Evolutionary conservation across 2,113 vertebrate genomes (phyloP), one percentile per base, ranked within the genome.

Genomic region (Saiga tatarica): DNA sequence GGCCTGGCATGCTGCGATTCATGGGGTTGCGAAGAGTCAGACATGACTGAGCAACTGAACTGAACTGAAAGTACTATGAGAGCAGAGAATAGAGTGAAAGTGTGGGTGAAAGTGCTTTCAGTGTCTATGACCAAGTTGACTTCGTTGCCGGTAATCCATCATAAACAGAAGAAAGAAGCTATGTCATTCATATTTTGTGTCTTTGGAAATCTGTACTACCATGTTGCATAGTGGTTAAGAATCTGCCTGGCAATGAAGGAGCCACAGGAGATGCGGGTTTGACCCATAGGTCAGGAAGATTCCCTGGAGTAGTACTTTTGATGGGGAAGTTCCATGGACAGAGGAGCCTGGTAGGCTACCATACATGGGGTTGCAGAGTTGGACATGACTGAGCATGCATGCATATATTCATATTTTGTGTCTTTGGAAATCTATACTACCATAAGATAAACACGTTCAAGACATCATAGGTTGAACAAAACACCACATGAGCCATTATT

Each of bases 131-230:
- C 57, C 3, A 39, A 25, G 33, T 12, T 62, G 53, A 45, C 59
- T 93, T 39, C 45, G 89, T 5, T 5, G 26, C 55, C 55, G 13
- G 6, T 55, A 26, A 87, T 83, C 28, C 39, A 15, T 76, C 26
- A 83, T 36, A 88, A 96, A 87, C 7, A 92, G 36, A 91, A 89
- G 4, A 91, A 85, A 89, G 33, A 81, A 33, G 12, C 67, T 39
- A 64, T 25, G 4, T 47, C 2, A 89, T 50, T 91, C 71, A 89
- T 59, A 28, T 52, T 90, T 89, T 79, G 89, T 8, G 23, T 89
- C 39, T 78, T 42, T 90, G 30, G 16, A 92, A 94, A 92, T 57
- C 11, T 79, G 39, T 71, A 71, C 62, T 64, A 17, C 33, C 17
- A 21, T 9, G 64, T 21, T 4, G 8, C 64, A 67, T 21, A 67